phyloP scores from a whole-genome alignment of 2,797 vertebrate species.

The Sebastes flavidus region DNA sequence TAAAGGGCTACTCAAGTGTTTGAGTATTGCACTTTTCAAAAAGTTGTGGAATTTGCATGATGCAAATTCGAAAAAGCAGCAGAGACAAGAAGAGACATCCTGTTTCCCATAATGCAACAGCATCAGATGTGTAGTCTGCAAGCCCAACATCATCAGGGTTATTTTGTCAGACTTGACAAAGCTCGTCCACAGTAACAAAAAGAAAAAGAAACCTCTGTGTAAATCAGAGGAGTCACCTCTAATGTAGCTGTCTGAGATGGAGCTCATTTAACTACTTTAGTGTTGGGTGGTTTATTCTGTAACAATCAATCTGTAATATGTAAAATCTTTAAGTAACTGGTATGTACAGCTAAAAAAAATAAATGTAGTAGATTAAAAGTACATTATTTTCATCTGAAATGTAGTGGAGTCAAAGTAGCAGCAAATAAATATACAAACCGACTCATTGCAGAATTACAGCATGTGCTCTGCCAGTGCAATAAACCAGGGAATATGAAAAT shows the following conservation, averaged over 20 bases:
- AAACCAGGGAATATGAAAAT: slow-evolving; percentile 63
- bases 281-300: neutral
- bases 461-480: slow-evolving; percentile 19
- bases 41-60: neutral
- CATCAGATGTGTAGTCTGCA: neutral
- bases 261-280: neutral
- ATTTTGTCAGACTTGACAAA: neutral
- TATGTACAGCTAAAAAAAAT: neutral
- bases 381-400: neutral
- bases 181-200: neutral
- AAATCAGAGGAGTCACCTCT: neutral
- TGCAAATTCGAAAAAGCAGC: neutral
- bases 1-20: neutral
- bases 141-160: neutral
- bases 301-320: neutral
- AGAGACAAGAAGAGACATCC: neutral
- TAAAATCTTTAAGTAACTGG: neutral
- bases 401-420: neutral
- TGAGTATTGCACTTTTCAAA: neutral
- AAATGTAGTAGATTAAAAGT: neutral
- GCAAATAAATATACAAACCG: neutral
- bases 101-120: neutral
- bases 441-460: slow-evolving; percentile 19
- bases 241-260: neutral
- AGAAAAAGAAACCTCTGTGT: neutral